Base-by-base conservation (phyloP, 2,888 invertebrate genomes). In the Parnassius orleans region DNA sequence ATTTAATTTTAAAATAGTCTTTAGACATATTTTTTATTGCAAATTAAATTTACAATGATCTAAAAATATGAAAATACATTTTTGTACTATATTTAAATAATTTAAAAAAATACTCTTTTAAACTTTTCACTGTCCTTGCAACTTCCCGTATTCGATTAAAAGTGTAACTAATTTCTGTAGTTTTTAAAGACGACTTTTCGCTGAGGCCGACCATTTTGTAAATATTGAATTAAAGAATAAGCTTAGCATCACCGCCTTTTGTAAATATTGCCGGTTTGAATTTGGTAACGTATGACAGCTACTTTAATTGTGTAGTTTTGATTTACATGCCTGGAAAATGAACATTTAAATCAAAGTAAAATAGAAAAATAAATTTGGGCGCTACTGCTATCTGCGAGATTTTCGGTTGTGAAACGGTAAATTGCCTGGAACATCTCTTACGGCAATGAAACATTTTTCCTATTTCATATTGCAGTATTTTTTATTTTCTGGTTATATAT, bases 391-490 rank as follows among this genome's bases (percentile, higher is more conserved):
- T 53, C 14, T 53, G 53, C n/a, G 15, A 53, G 53, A 60, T 52
- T 61, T 60, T 42, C 54, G 61, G 59, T 59, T 51, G 59, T 65
- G 65, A 65, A 64, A 65, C 64, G 63, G 56, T 60, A 60, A 64
- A 60, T 64, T 72, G 72, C 73, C 78, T 81, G 88, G 89, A 90
- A 89, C 89, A 90, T 90, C 90, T 90, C 90, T 89, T 87, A 81
- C 85, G 88, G 80, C 88, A 74, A 65, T 72, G 70, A 57, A 61
- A 58, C 53, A 65, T 62, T 62, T 53, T 43, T 57, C 57, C 50
- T 50, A 48, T 3, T 64, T 65, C 44, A 53, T 56, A 53, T 61
- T 59, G 44, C 71, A 69, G n/a, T 12, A 14, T 14, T n/a, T 47
- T 48, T 14, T 48, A 14, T 48, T 68, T 67, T 66, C n/a, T 53